Evolutionary conservation across 2,888 invertebrate genomes (phyloP).

Genomic region (Hemistola chrysoprasaria): DNA sequence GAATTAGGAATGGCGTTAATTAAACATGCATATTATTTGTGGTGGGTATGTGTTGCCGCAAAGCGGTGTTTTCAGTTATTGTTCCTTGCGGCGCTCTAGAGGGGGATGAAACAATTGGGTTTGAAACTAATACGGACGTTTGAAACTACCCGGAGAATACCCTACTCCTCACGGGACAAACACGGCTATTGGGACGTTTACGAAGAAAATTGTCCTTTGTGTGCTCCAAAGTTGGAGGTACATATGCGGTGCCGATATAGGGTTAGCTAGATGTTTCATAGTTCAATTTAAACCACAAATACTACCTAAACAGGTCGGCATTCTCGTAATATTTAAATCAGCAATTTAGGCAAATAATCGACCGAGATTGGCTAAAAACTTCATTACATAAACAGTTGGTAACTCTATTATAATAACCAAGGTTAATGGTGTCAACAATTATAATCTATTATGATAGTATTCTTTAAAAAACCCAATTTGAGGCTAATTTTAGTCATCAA

Average conservation of each 20-base stretch:
- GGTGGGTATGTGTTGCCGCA: slow-evolving; percentile 48
- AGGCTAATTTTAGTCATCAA: no score
- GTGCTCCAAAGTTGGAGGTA: slow-evolving; percentile 18
- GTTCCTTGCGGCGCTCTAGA: slow-evolving; percentile 18
- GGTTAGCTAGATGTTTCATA: background rate
- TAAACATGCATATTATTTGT: slow-evolving; percentile 77
- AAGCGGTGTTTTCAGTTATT: slow-evolving; percentile 24
- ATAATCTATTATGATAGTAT: no score
- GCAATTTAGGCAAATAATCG: no score
- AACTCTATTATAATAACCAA: no score
- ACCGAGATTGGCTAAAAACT: no score
- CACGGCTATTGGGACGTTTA: slow-evolving; percentile 35
- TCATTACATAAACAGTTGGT: no score
- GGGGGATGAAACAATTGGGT: slow-evolving; percentile 56
- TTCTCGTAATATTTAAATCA: no score
- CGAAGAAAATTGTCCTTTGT: slow-evolving; percentile 37
- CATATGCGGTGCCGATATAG: background rate
- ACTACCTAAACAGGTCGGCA: no score
- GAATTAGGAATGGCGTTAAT: slow-evolving; percentile 77
- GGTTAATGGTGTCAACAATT: no score
- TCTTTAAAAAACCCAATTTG: no score
- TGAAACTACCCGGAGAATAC: slow-evolving; percentile 26
- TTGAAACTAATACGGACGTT: slow-evolving; percentile 48
- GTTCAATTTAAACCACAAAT: no score
- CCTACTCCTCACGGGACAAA: slow-evolving; percentile 44